These are phyloP conservation scores for Cygnus olor DNA, from an alignment of 2,797 vertebrate species.

Conservation along the genomic window DNA sequence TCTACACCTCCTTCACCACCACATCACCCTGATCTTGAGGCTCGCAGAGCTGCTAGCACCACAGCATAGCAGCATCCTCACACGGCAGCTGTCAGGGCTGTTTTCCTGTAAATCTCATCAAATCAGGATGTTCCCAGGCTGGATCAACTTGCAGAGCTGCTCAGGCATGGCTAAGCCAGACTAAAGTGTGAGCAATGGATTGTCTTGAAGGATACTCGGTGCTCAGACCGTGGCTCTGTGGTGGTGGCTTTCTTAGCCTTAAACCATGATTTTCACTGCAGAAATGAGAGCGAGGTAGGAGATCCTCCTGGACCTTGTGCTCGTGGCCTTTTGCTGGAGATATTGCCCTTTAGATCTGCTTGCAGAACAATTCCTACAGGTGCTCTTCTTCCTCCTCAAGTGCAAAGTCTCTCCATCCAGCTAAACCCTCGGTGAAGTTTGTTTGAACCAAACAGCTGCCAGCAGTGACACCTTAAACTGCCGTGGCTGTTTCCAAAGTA, in stretches of 20 bases:
- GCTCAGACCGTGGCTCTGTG: not conserved
- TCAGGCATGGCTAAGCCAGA: not conserved
- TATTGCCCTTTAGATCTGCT: accelerated
- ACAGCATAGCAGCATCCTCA: not conserved
- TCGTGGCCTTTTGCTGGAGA: not conserved
- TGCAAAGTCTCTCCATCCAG: not conserved
- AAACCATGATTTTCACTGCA: not conserved
- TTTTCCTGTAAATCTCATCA: not conserved
- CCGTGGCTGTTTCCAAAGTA: constrained; percentile 42
- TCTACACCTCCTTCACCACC: not conserved
- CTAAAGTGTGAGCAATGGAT: not conserved
- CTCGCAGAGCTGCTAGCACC: not conserved
- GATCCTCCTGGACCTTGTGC: accelerated
- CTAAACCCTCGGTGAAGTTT: not conserved
- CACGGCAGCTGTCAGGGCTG: not conserved
- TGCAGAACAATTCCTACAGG: not conserved
- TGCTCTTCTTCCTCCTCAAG: not conserved
- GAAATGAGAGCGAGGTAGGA: not conserved
- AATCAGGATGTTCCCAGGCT: not conserved
- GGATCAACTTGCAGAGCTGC: not conserved
- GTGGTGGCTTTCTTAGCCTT: not conserved
- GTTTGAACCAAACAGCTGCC: constrained; percentile 48
- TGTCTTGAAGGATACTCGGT: not conserved
- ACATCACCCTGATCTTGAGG: not conserved
- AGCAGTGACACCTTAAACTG: constrained; percentile 38